Percentiles rank a stretch among this genome's conserved stretches.
Evolutionary conservation across 2,113 vertebrate genomes (phyloP).

Genomic region (Phaethornis superciliosus): DNA sequence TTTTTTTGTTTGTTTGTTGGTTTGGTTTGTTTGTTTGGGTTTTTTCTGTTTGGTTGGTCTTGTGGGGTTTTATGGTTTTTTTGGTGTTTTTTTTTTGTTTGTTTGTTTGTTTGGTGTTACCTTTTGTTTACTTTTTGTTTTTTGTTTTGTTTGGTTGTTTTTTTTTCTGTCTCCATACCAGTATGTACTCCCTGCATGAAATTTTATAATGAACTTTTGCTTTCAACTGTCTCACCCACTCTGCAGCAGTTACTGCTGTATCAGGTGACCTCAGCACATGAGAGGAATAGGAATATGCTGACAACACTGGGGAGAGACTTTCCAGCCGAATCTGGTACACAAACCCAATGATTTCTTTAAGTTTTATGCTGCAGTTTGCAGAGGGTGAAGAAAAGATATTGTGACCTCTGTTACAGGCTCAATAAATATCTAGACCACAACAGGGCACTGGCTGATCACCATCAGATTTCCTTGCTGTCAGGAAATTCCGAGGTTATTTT

Average conservation of each 20-base stretch:
- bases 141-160: background rate
- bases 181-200: background rate
- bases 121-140: too few relatives aligned
- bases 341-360: background rate
- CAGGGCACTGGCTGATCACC: background rate
- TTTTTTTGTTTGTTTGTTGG: too few relatives aligned
- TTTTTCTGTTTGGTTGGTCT: too few relatives aligned
- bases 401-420: background rate
- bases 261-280: background rate
- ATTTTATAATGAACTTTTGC: background rate
- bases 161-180: background rate
- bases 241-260: background rate
- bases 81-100: too few relatives aligned
- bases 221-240: background rate
- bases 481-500: constrained; percentile 47
- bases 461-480: background rate
- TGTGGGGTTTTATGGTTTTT: too few relatives aligned
- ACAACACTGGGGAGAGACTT: background rate
- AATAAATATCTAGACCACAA: background rate
- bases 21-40: too few relatives aligned
- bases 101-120: too few relatives aligned
- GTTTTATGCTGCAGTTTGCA: background rate
- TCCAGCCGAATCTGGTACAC: background rate
- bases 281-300: background rate
- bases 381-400: background rate